Conservation (phyloP, 2,888 invertebrate genomes). For the Metellina segmentata region DNA sequence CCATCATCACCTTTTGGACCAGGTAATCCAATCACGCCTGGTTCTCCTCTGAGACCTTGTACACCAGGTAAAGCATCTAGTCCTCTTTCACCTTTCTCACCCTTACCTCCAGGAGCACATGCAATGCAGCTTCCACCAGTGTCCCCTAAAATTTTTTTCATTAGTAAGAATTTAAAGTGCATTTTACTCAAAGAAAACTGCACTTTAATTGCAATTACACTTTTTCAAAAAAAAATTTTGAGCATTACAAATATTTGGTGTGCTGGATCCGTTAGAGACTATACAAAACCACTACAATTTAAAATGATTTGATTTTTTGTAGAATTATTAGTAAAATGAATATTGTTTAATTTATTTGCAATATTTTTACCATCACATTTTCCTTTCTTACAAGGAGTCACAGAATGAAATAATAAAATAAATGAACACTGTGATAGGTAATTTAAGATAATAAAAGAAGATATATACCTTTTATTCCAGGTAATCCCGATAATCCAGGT, state of each 20-base stretch:
- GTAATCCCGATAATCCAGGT: constrained; percentile 79
- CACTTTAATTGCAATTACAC: no score
- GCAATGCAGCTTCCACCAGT: constrained; percentile 77
- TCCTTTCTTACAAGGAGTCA: no score
- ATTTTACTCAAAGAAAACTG: no score
- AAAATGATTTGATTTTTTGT: not conserved
- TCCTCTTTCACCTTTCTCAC: constrained; percentile 81
- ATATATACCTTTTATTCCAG: constrained; percentile 82
- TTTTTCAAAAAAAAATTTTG: no score
- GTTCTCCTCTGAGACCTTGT: constrained; percentile 76
- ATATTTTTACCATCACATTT: no score
- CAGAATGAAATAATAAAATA: no score
- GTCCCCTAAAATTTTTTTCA: no score
- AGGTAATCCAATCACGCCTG: constrained; percentile 67
- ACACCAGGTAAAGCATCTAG: constrained; percentile 75
- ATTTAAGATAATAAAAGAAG: constrained; percentile 79
- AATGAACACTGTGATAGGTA: not conserved
- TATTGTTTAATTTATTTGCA: no score
- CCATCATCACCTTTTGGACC: constrained; percentile 78
- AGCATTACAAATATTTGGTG: no score
- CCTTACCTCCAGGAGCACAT: constrained; percentile 82
- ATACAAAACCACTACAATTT: no score
- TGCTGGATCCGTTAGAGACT: no score
- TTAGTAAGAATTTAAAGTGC: no score
- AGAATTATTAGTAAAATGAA: not conserved